phyloP scores from a whole-genome alignment of 2,797 vertebrate genomes.

The Botia almorhae region DNA sequence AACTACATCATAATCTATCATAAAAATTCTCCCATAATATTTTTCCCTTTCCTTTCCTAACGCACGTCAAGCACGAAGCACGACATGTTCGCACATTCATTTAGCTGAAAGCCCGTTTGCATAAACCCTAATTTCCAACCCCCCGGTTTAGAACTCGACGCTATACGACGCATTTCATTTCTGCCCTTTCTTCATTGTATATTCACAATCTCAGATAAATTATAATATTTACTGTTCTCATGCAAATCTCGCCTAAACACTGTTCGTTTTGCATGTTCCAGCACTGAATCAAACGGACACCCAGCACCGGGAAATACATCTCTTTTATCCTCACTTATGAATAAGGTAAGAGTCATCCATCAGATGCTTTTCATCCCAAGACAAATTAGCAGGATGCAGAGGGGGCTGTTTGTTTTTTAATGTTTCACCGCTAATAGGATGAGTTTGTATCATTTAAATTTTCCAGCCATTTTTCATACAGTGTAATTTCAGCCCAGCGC shows the following conservation, averaged over 20 bases:
- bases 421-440: constrained; percentile 99
- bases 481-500: constrained; percentile 96
- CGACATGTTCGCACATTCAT: constrained; percentile 51
- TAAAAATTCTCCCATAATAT: constrained; percentile 50
- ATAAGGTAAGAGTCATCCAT: constrained; percentile 99
- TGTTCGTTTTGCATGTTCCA: constrained; percentile 95
- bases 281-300: constrained; percentile 99
- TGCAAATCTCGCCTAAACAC: constrained; percentile 90
- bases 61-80: constrained; percentile 51
- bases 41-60: constrained; percentile 45
- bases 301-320: constrained; percentile 95
- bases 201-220: constrained; percentile 80
- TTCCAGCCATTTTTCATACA: constrained; percentile 99
- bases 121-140: constrained; percentile 58
- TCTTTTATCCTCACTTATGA: constrained; percentile 99
- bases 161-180: constrained; percentile 59
- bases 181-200: constrained; percentile 74
- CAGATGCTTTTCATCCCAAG: constrained; percentile 91
- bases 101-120: constrained; percentile 53
- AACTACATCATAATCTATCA: constrained; percentile 49
- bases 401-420: constrained; percentile 98
- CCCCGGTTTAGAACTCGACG: constrained; percentile 61
- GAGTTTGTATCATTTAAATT: constrained; percentile 99
- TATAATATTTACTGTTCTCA: constrained; percentile 84
- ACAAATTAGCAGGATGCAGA: constrained; percentile 84